Conservation (phyloP, 92 coral and sea anemone species). For the Porites rus region DNA sequence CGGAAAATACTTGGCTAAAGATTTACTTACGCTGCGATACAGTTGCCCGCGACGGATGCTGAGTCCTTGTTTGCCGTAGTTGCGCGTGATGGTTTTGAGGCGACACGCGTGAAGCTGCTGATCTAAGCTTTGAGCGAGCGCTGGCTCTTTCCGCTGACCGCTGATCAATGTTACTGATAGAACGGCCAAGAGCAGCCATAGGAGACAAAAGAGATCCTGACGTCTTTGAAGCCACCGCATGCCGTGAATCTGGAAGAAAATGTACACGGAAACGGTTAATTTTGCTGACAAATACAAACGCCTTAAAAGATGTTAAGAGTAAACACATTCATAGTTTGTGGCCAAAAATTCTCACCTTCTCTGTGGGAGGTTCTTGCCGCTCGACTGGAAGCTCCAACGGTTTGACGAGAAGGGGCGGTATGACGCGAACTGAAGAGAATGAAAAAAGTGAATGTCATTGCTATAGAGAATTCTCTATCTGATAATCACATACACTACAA, state of each 20-base stretch:
- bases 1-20: too few species aligned
- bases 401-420: constrained; percentile 64
- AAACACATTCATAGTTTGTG: too few species aligned
- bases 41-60: constrained; percentile 84
- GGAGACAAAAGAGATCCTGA: constrained; percentile 82
- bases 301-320: neutral
- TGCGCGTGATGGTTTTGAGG: constrained; percentile 64
- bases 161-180: constrained; percentile 92
- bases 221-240: constrained; percentile 77
- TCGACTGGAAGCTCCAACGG: constrained; percentile 68
- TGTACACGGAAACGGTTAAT: neutral
- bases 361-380: constrained; percentile 84
- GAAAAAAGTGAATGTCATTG: neutral
- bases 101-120: constrained; percentile 68
- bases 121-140: constrained; percentile 74
- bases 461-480: too few species aligned
- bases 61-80: constrained; percentile 75
- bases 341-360: constrained; percentile 71
- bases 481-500: too few species aligned
- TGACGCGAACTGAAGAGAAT: constrained; percentile 23
- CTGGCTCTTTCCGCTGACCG: constrained; percentile 96
- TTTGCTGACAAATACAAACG: neutral
- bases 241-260: constrained; percentile 66
- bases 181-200: constrained; percentile 90
- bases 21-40: constrained; percentile 94